Conservation (phyloP, 2,888 invertebrate species). For the Theodoxus fluviatilis region DNA sequence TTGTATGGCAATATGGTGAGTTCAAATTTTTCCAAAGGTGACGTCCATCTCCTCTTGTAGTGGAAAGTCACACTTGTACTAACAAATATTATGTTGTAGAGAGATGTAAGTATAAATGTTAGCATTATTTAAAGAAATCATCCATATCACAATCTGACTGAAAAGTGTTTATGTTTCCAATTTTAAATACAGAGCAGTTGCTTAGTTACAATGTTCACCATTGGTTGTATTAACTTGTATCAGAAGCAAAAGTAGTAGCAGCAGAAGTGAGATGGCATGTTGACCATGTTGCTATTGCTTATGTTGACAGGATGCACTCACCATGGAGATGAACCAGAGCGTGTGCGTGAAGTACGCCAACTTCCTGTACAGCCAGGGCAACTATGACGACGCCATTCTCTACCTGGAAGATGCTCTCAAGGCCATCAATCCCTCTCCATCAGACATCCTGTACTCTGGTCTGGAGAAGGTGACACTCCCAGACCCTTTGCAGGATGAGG, state of each 20-base stretch:
- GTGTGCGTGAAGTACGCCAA: slow-evolving; percentile 62
- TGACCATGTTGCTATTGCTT: not conserved
- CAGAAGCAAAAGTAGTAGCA: no score
- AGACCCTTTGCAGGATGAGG: slow-evolving; percentile 60
- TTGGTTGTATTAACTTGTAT: no score
- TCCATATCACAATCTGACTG: not conserved
- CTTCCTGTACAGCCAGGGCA: slow-evolving; percentile 60
- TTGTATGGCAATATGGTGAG: no score
- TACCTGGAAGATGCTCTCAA: slow-evolving; percentile 53
- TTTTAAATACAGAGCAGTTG: not conserved
- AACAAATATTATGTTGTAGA: no score
- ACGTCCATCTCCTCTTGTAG: no score
- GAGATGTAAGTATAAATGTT: no score
- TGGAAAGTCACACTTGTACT: no score
- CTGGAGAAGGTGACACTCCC: slow-evolving; percentile 62
- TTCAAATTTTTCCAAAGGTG: no score
- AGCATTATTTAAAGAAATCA: no score
- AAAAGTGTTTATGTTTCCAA: not conserved
- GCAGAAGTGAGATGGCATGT: not conserved
- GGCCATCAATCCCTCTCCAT: slow-evolving; percentile 27
- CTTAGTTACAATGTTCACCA: no score
- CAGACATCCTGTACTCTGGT: slow-evolving; percentile 53
- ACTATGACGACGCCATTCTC: slow-evolving; percentile 55
- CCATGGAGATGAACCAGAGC: slow-evolving; percentile 49
- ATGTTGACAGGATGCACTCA: slow-evolving; percentile 49